Conservation (phyloP, 2,797 vertebrate genomes). For the Sebastes elongatus region DNA sequence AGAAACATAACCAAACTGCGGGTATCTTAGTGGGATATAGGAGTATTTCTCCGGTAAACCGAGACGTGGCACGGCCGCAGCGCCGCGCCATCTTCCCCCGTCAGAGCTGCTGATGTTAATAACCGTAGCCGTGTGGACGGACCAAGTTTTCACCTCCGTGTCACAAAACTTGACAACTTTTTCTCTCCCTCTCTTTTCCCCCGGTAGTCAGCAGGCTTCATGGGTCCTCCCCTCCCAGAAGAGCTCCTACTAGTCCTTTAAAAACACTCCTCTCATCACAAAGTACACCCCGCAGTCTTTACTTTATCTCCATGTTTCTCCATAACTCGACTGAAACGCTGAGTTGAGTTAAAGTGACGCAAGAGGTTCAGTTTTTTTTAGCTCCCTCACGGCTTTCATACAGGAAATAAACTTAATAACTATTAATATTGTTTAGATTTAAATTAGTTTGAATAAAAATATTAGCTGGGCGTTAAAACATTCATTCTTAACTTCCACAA, state of each 20-base stretch:
- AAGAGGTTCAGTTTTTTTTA: neutral
- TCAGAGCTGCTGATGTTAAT: neutral
- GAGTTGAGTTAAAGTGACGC: neutral
- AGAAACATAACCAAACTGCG: conserved; percentile 23
- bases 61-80: conserved; percentile 77
- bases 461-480: too few species aligned
- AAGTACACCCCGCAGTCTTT: neutral
- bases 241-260: neutral
- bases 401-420: neutral
- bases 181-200: conserved; percentile 1
- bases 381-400: neutral
- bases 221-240: conserved; percentile 45
- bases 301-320: too few species aligned
- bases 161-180: conserved; percentile 67
- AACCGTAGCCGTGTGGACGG: neutral
- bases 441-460: neutral
- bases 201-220: neutral
- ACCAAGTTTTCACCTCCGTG: conserved; percentile 24
- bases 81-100: conserved; percentile 76
- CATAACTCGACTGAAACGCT: too few species aligned
- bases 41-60: conserved; percentile 17
- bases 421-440: neutral
- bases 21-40: neutral
- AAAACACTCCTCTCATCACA: neutral
- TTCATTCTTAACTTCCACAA: neutral